A percentile compares a stretch with the other conserved stretches of the same genome.
phyloP scores from a whole-genome alignment of 2,113 vertebrate species.

The Apodemus sylvaticus region DNA sequence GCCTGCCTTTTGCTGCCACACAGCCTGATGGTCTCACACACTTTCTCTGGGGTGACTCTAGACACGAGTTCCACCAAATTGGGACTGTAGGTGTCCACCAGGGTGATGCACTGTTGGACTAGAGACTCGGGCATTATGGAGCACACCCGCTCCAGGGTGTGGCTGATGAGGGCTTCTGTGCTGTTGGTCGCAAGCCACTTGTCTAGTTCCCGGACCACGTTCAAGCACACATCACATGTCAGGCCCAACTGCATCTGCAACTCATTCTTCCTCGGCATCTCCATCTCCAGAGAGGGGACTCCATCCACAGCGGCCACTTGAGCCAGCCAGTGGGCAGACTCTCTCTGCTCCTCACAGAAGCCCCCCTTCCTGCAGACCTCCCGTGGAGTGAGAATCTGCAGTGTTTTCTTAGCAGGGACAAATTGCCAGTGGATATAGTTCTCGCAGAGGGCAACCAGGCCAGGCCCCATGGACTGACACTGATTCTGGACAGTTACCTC shows the following conservation, averaged over 20 bases:
- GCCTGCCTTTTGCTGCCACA: not conserved
- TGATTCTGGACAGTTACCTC: not conserved
- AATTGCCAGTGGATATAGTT: not conserved
- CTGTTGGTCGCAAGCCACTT: slow-evolving; percentile 31
- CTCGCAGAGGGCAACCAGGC: slow-evolving; percentile 43
- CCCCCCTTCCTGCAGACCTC: not conserved
- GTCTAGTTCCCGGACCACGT: slow-evolving; percentile 10
- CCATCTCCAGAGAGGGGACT: not conserved
- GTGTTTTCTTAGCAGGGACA: fast-evolving
- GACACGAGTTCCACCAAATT: not conserved
- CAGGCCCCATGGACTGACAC: not conserved
- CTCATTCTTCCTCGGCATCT: fast-evolving
- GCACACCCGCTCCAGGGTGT: not conserved
- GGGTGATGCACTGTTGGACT: not conserved
- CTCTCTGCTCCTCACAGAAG: slow-evolving; percentile 8
- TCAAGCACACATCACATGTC: slow-evolving; percentile 47
- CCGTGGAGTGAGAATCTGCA: fast-evolving
- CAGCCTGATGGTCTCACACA: not conserved
- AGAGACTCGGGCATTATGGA: not conserved
- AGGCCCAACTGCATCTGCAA: not conserved
- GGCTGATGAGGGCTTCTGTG: not conserved
- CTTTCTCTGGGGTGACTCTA: not conserved
- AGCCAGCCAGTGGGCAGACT: fast-evolving
- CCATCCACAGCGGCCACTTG: fast-evolving
- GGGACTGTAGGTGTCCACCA: slow-evolving; percentile 62